Evolutionary conservation across 2,797 vertebrate species (phyloP), one percentile per base, ranked within the genome.

Genomic region (Garrulus glandarius): DNA sequence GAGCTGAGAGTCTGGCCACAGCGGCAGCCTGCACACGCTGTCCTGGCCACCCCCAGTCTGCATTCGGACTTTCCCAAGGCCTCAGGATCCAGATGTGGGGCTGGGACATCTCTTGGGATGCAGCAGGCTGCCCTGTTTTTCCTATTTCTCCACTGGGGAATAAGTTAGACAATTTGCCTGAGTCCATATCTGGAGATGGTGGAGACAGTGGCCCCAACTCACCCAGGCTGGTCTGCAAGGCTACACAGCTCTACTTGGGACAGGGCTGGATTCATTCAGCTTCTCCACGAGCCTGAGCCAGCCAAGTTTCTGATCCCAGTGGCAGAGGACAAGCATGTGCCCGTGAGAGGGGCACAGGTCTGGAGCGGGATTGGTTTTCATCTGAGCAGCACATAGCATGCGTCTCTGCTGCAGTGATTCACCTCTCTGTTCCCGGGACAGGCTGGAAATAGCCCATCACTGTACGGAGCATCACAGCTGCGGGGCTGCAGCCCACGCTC

Each of bases 371-470:
- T 98, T 95, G 93, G 93, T 97, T 98, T 98, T 97, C 97, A 97
- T 82, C 84, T 4, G 80, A 97, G 95, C 94, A 95, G 97, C 96
- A 97, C 96, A 97, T 97, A 95, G 91, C 32, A 75, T 83, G 91
- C 72, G 5, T 86, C 96, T 72, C 88, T 56, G 80, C 87, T 37
- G 70, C 93, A 32, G 85, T 92, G 93, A 93, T 94, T 95, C 96
- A 88, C 81, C 69, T n/a, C 88, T 11, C 84, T 78, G 72, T 94
- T 71, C 96, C 68, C 24, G 2, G 76, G 83, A 78, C 92, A 65
- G 50, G 96, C 97, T 97, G 95, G 93, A 98, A 97, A 97, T 98
- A 97, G 96, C 97, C 95, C 91, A 7, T 64, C 71, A 21, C 89
- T 81, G 70, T 63, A 50, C 22, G 1, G 32, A 72, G 90, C 11